These are phyloP conservation scores for Diarsia mendica DNA, from an alignment of 2,888 invertebrate genomes.

Conservation along the genomic window DNA sequence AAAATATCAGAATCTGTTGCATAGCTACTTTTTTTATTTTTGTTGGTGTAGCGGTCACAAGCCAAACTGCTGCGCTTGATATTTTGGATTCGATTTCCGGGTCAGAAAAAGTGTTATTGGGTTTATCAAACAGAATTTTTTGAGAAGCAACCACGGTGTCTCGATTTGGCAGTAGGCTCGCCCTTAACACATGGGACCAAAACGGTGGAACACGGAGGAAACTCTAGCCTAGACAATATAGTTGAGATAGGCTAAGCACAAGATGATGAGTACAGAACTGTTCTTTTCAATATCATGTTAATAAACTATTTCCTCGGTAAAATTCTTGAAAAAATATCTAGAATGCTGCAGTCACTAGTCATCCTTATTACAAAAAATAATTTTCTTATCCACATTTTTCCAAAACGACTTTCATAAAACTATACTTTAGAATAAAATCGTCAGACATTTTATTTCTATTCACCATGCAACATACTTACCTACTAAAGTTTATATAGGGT, in stretches of 20 bases:
- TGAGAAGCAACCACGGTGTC: background rate
- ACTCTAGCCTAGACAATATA: no score
- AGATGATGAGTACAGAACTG: background rate
- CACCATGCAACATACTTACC: slow-evolving; percentile 8
- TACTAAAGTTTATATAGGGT: slow-evolving; percentile 25
- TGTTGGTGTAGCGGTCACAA: background rate
- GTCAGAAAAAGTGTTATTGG: background rate
- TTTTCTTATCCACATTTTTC: background rate
- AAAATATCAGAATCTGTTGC: background rate
- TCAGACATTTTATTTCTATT: background rate
- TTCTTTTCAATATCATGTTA: background rate
- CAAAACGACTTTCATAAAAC: background rate
- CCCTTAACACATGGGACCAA: background rate
- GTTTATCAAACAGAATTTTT: background rate
- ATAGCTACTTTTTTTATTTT: background rate
- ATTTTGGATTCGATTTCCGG: background rate
- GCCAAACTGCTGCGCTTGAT: background rate
- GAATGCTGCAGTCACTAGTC: background rate
- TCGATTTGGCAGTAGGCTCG: background rate
- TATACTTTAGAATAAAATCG: background rate
- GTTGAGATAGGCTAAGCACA: background rate
- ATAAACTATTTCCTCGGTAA: background rate
- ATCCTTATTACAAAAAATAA: background rate
- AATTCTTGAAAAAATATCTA: background rate
- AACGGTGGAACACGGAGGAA: no score